Base-by-base conservation (phyloP, 2,888 invertebrate genomes). In the Salticus scenicus region DNA sequence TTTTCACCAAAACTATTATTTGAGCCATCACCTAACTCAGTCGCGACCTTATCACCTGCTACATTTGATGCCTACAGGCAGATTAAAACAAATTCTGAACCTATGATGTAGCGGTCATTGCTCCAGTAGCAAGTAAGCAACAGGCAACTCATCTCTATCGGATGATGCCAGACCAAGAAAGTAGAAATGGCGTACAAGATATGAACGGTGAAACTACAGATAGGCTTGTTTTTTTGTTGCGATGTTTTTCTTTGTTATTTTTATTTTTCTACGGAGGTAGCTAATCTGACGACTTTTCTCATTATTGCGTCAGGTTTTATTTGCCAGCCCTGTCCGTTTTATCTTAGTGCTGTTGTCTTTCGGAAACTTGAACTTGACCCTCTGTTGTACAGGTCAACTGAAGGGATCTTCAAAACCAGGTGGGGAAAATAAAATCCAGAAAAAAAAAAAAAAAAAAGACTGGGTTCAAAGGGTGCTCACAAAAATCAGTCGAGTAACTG, bases 41-140 rank as follows among this genome's bases (percentile, higher is more conserved):
- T 57, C 24, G 57, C 57, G 57, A 57, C 57, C 57, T 57, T 57
- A 57, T 57, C 57, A 57, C 57, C 57, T 57, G 57, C 57, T 57
- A 24, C 17, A 47, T 12, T 24, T 17, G 4, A 17, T 4, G 14
- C 57, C 17, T 17, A 12, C 4, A 17, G 57, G 14, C 8, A 4
- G 17, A 17, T 5, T 17, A n/a, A 47, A 57, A 24, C 57, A 57
- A 57, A 57, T 57, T 24, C 57, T 57, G 57, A 57, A 57, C 57
- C 24, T 8, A 20, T 24, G 24, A 57, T 57, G 57, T 57, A 30
- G 41, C 64, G 80, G 80, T 80, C 80, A 80, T 69, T 80, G 80
- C 80, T 80, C 80, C 57, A 80, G 73, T 80, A 64, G 72, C 72
- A 64, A 64, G 69, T 47, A 64, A 72, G 67, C 67, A 37, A 33